Base-by-base conservation (phyloP, 2,888 invertebrate genomes). In the Melolontha melolontha region DNA sequence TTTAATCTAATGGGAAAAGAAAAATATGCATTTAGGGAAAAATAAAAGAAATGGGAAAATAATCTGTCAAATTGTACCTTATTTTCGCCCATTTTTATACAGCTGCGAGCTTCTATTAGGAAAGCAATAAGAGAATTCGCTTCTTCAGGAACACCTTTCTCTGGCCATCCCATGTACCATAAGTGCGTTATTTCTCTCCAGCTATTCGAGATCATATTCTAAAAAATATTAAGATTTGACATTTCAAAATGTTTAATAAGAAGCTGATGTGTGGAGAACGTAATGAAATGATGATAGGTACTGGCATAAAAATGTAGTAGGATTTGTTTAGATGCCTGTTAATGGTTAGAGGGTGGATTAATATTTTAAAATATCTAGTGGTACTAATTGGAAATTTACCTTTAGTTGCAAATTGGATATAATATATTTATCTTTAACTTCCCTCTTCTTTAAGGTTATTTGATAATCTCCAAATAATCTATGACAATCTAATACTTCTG, bases 111-210 rank as follows among this genome's bases (percentile, higher is more conserved):
- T 83, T 96, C 96, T 14, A 94, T 88, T 47, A 97, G 86, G 84
- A 96, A 94, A 63, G 95, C 93, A 54, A 96, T 92, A 52, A 97
- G 86, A 0, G 94, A 92, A 62, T 92, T 90, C 62, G 91, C 91
- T 77, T 96, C 95, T 6, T 88, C 88, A 1, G 96, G 96, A 0
- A 93, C 92, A 0, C 95, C 95, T 71, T 91, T 90, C n/a, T 90
- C 88, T 0, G 97, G 96, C 97, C 97, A 97, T 44, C 87, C 86
- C 78, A 94, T 90, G 85, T 95, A 96, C 96, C 97, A 97, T 78
- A 96, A 90, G 79, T 97, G 97, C 0, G 91, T 93, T 64, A 97
- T 87, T 81, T 97, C 96, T 49, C 96, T 85, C 88, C 93, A 92
- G 70, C 92, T 91, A 81, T 94, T 93, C 51, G 92, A 92, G 72